phyloP scores from a whole-genome alignment of 2,888 invertebrate species.

The Hecatera dysodea region DNA sequence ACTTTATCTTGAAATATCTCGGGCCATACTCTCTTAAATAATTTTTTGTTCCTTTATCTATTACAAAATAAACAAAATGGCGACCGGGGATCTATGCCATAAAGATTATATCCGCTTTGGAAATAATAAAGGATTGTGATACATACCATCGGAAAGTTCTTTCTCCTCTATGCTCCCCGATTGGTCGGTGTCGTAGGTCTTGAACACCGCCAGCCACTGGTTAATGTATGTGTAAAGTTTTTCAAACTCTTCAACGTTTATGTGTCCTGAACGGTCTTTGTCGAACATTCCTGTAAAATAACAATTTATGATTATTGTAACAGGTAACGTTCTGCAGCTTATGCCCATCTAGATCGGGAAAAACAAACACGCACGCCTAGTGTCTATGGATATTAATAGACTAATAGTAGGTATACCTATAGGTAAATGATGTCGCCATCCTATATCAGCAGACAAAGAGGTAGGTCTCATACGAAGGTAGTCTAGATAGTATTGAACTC shows the following conservation, averaged over 20 bases:
- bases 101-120: too few species aligned
- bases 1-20: too few species aligned
- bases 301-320: background rate
- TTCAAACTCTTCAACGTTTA: slow-evolving; percentile 96
- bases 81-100: too few species aligned
- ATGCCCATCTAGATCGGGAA: too few species aligned
- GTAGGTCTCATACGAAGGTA: background rate
- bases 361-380: too few species aligned
- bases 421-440: background rate
- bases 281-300: slow-evolving; percentile 95
- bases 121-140: background rate
- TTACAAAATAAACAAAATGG: too few species aligned
- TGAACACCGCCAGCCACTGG: slow-evolving; percentile 96
- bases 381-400: too few species aligned
- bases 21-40: too few species aligned
- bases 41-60: too few species aligned
- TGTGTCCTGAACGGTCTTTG: slow-evolving; percentile 95
- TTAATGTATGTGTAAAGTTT: slow-evolving; percentile 96
- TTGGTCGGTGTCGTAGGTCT: slow-evolving; percentile 95
- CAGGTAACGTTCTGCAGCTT: background rate
- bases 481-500: slow-evolving; percentile 58
- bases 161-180: slow-evolving; percentile 96
- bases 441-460: background rate
- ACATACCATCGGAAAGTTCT: slow-evolving; percentile 94
- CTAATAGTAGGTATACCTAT: too few species aligned